These are phyloP conservation scores for Drosophila ogumai DNA, from an alignment of 1,140 invertebrate genomes.

Conservation along the genomic window DNA sequence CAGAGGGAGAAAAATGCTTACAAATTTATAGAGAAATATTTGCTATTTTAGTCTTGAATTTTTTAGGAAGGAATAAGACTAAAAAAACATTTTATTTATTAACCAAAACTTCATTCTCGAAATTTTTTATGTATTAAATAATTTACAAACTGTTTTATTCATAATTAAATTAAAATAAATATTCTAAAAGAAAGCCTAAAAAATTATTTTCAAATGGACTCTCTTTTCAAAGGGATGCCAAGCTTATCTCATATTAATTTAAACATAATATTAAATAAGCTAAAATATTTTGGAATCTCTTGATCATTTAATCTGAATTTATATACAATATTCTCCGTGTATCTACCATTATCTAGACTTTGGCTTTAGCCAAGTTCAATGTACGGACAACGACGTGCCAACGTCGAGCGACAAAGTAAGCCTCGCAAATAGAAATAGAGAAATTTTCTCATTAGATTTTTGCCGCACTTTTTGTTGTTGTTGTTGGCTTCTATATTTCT, in stretches of 20 bases:
- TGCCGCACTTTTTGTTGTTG: constrained; percentile 15
- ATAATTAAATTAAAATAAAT: not conserved
- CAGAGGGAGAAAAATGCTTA: not conserved
- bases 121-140: too few relatives aligned
- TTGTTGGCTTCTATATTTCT: not conserved
- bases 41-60: not conserved
- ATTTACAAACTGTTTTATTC: too few relatives aligned
- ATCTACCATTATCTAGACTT: constrained; percentile 60
- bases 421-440: constrained; percentile 72
- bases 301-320: not conserved
- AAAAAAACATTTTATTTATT: too few relatives aligned
- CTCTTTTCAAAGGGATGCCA: not conserved
- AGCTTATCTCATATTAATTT: not conserved
- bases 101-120: too few relatives aligned
- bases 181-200: not conserved
- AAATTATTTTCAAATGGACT: not conserved
- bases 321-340: constrained; percentile 8
- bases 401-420: constrained; percentile 36
- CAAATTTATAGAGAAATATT: not conserved
- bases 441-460: constrained; percentile 80
- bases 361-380: constrained; percentile 70
- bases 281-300: not conserved
- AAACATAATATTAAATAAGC: not conserved
- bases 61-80: not conserved
- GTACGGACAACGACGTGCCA: constrained; percentile 69